Conservation (phyloP, 2,888 invertebrate species). For the Plebejus anna region DNA sequence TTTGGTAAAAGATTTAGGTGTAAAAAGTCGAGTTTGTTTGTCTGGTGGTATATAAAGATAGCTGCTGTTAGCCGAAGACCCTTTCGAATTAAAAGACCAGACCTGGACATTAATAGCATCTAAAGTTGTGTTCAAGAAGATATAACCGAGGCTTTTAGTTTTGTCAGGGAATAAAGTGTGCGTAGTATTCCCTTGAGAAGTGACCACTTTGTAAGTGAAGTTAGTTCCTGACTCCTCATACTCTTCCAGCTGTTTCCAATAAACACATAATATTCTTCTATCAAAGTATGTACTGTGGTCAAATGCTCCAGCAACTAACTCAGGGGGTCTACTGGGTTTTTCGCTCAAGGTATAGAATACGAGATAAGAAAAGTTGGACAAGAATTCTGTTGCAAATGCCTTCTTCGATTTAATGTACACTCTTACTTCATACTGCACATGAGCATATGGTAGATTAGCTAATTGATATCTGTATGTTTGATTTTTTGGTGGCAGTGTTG, state of each 20-base stretch:
- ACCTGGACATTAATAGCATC: conserved; percentile 75
- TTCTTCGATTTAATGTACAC: conserved; percentile 82
- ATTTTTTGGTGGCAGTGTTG: conserved; percentile 53
- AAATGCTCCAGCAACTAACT: conserved; percentile 86
- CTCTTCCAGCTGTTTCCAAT: conserved; percentile 87
- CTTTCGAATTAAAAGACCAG: conserved; percentile 81
- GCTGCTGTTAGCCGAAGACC: conserved; percentile 78
- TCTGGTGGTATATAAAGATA: conserved; percentile 81
- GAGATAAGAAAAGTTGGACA: conserved; percentile 84
- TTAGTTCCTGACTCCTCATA: conserved; percentile 86
- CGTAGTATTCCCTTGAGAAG: conserved; percentile 53
- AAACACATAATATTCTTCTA: conserved; percentile 83
- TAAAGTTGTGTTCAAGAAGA: conserved; percentile 76
- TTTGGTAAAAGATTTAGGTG: conserved; percentile 82
- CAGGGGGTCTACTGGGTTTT: conserved; percentile 83
- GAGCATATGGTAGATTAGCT: conserved; percentile 81
- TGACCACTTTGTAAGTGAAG: conserved; percentile 84
- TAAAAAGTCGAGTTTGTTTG: conserved; percentile 67
- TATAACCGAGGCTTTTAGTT: conserved; percentile 81
- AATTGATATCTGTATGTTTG: conserved; percentile 67
- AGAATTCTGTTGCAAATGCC: conserved; percentile 79
- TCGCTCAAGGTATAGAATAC: conserved; percentile 81
- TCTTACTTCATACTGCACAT: conserved; percentile 85
- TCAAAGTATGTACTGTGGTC: conserved; percentile 77
- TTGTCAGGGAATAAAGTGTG: conserved; percentile 64